Percentiles rank a stretch among this genome's conserved stretches.
Evolutionary conservation across 2,113 vertebrate genomes (phyloP).

Genomic region (Solenodon paradoxus): DNA sequence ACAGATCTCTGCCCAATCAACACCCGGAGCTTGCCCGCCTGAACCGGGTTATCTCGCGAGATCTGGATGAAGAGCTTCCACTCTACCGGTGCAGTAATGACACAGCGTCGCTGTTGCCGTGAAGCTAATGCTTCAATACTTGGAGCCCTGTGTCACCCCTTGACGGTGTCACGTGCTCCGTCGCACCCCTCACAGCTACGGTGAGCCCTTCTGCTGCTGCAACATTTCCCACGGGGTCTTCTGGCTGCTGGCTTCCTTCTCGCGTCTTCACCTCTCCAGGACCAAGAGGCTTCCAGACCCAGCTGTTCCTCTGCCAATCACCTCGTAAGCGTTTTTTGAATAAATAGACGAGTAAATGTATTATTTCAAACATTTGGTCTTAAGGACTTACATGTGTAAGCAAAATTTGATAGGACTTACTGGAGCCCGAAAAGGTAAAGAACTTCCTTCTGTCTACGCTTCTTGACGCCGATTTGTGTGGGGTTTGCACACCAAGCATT

Average conservation of each 20-base stretch:
- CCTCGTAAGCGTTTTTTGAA: background rate
- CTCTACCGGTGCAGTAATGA: background rate
- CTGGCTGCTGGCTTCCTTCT: background rate
- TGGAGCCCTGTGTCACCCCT: accelerated
- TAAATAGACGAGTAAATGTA: background rate
- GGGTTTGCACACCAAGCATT: background rate
- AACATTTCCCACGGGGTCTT: accelerated
- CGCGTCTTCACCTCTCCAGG: too few species aligned
- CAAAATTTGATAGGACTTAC: background rate
- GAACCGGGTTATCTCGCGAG: accelerated
- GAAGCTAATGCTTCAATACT: background rate
- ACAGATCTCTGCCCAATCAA: background rate
- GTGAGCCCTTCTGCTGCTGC: background rate
- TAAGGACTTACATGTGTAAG: background rate
- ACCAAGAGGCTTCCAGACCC: background rate
- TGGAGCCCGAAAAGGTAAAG: background rate
- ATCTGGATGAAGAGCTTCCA: background rate
- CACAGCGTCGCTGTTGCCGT: accelerated
- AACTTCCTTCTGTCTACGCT: background rate
- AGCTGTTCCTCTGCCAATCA: accelerated
- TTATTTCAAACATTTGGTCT: background rate
- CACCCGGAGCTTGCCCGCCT: accelerated
- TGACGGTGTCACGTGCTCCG: accelerated
- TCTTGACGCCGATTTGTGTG: background rate
- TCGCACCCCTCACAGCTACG: accelerated